Conservation (phyloP, 2,888 invertebrate genomes). For the Apocheima hispidaria region DNA sequence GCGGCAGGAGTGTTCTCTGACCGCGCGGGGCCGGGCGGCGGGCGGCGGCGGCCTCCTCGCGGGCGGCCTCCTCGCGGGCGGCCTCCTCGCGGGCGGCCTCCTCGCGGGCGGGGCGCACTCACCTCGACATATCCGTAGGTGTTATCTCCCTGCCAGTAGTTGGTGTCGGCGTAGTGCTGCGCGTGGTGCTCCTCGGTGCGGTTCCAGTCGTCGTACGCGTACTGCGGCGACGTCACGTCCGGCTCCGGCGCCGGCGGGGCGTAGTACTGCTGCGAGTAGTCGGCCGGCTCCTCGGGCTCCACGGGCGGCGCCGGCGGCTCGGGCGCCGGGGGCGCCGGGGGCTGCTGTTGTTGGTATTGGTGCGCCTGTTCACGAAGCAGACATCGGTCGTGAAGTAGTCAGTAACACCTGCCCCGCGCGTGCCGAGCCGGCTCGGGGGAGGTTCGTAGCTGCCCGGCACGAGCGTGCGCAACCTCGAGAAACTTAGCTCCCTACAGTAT, state of each 20-base stretch:
- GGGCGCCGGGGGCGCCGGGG: not conserved
- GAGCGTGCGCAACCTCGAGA: too few species aligned
- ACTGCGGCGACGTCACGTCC: slow-evolving; percentile 38
- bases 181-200: slow-evolving; percentile 51
- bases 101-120: slow-evolving; percentile 34
- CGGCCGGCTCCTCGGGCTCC: slow-evolving; percentile 53
- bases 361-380: slow-evolving; percentile 50
- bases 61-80: too few species aligned
- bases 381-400: too few species aligned
- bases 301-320: slow-evolving; percentile 27
- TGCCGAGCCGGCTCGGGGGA: too few species aligned
- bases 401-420: too few species aligned
- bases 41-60: too few species aligned
- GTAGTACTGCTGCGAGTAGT: slow-evolving; percentile 59
- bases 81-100: too few species aligned
- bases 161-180: slow-evolving; percentile 56
- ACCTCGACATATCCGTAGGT: slow-evolving; percentile 66
- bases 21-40: too few species aligned
- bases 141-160: slow-evolving; percentile 62
- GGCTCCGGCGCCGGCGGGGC: slow-evolving; percentile 15
- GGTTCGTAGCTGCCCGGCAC: too few species aligned
- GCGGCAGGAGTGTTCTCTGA: too few species aligned
- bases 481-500: too few species aligned
- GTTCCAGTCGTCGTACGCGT: slow-evolving; percentile 50
- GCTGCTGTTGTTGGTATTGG: slow-evolving; percentile 50